Evolutionary conservation across 2,888 invertebrate species (phyloP).

Genomic region (Hemicrepidius hirtus): DNA sequence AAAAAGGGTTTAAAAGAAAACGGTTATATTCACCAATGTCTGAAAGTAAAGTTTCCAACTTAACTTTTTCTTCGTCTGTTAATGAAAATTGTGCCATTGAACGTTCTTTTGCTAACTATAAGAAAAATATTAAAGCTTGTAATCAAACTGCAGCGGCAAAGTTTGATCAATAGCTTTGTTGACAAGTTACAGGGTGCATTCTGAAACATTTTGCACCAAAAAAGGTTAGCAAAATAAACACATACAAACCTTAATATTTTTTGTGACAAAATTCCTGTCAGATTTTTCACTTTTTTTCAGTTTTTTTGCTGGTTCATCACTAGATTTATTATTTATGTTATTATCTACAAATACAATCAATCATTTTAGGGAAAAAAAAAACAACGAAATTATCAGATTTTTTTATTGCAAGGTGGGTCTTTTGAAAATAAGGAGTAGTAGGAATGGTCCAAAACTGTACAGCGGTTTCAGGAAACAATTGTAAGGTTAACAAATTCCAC

Average conservation of each 20-base stretch:
- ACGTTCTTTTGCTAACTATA: slow-evolving; percentile 54
- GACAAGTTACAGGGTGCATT: background rate
- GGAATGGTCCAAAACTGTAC: no score
- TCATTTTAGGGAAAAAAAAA: no score
- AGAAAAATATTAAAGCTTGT: slow-evolving; percentile 11
- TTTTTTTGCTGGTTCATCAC: slow-evolving; percentile 4
- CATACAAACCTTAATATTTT: slow-evolving; percentile 57
- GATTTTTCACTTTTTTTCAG: slow-evolving; percentile 23
- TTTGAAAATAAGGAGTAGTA: no score
- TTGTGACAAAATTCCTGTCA: slow-evolving; percentile 53
- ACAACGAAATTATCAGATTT: no score
- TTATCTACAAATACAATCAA: background rate
- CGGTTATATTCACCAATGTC: slow-evolving; percentile 52
- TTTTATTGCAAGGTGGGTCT: no score
- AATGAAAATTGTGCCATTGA: slow-evolving; percentile 50
- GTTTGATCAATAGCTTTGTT: slow-evolving; percentile 55
- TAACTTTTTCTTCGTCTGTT: slow-evolving; percentile 59
- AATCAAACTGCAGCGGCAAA: background rate
- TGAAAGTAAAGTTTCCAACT: slow-evolving; percentile 51
- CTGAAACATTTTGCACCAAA: no score
- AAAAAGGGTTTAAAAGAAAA: background rate
- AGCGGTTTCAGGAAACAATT: no score
- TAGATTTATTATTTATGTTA: slow-evolving; percentile 1
- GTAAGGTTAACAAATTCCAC: no score
- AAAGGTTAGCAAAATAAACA: no score